Conservation (phyloP, 2,888 invertebrate species). For the Xylocampa areola region DNA sequence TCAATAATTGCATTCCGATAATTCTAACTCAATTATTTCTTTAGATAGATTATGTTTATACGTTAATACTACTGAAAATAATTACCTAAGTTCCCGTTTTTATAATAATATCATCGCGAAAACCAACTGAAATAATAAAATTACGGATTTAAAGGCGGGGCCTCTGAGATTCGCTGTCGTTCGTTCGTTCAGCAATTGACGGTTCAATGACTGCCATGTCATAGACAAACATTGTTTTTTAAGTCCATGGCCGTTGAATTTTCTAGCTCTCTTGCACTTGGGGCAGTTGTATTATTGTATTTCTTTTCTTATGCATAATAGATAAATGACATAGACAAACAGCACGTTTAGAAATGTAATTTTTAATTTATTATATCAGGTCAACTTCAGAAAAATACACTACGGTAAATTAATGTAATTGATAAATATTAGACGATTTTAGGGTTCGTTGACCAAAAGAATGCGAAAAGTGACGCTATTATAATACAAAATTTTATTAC, state of each 20-base stretch:
- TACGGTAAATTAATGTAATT: no score
- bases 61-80: constrained; percentile 39
- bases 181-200: constrained; percentile 84
- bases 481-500: no score
- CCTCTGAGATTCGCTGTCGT: constrained; percentile 82
- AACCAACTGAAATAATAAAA: constrained; percentile 82
- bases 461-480: no score
- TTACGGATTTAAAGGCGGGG: constrained; percentile 86
- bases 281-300: constrained; percentile 5
- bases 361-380: no score
- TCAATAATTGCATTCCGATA: constrained; percentile 79
- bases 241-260: constrained; percentile 45
- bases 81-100: constrained; percentile 80
- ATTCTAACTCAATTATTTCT: constrained; percentile 36
- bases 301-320: constrained; percentile 9
- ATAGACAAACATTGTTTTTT: constrained; percentile 65
- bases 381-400: no score
- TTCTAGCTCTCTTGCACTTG: constrained; percentile 43
- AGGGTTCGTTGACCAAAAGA: no score
- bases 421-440: no score
- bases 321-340: constrained; percentile 37
- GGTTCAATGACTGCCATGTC: constrained; percentile 78
- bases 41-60: constrained; percentile 23
- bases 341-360: constrained; percentile 38
- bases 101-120: constrained; percentile 85